phyloP scores from a whole-genome alignment of 2,113 vertebrate genomes.

The Pangasianodon hypophthalmus region DNA sequence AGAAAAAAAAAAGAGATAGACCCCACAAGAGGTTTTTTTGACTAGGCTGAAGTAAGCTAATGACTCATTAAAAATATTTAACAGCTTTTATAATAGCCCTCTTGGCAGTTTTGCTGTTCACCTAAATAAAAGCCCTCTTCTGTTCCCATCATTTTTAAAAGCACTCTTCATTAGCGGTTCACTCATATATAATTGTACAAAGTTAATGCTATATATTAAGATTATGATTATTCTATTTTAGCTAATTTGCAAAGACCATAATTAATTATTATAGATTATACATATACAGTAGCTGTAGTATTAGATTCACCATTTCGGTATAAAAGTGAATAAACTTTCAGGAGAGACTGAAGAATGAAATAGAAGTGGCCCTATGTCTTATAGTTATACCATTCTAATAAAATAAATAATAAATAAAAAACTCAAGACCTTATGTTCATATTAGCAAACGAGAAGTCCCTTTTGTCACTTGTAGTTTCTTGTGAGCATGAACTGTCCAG shows the following conservation, averaged over 20 bases:
- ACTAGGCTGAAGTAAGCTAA: slow-evolving; percentile 14
- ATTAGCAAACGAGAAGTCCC: not conserved
- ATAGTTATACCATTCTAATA: not conserved
- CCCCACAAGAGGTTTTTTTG: not conserved
- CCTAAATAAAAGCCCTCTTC: slow-evolving; percentile 9
- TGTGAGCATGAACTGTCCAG: not conserved
- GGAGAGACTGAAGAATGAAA: not conserved
- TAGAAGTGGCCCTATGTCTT: not conserved
- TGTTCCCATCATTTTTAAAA: slow-evolving; percentile 21
- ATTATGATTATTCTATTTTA: not conserved
- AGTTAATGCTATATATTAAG: not conserved
- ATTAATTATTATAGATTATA: not conserved
- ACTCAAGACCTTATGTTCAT: no score
- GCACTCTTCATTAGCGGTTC: not conserved
- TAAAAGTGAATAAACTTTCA: not conserved
- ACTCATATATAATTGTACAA: not conserved
- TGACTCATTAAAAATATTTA: slow-evolving; percentile 34
- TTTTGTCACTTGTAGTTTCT: not conserved
- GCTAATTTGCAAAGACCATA: not conserved
- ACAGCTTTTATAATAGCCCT: slow-evolving; percentile 26
- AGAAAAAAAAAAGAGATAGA: not conserved
- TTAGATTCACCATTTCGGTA: not conserved
- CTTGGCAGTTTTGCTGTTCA: slow-evolving; percentile 18
- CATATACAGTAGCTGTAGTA: not conserved
- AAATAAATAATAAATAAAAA: not conserved